phyloP scores from a whole-genome alignment of 2,113 vertebrate genomes.

The Collichthys lucidus region DNA sequence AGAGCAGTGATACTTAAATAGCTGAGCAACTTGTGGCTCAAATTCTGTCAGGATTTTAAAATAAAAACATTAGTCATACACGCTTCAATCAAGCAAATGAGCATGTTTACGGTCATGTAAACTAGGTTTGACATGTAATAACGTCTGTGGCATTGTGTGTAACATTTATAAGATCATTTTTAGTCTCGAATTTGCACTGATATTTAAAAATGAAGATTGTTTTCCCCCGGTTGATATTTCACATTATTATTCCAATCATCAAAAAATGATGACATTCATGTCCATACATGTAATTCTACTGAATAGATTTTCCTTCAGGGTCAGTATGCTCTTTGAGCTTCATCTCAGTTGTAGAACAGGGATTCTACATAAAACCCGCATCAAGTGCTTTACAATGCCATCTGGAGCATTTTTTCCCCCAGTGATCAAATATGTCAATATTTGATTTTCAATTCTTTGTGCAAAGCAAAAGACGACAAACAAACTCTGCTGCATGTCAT shows the following conservation, averaged over 20 bases:
- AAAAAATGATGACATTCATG: not conserved
- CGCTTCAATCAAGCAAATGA: not conserved
- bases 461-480: constrained; percentile 15
- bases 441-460: constrained; percentile 32
- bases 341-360: not conserved
- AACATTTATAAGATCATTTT: not conserved
- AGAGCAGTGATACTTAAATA: not conserved
- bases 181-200: not conserved
- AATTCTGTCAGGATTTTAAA: not conserved
- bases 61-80: not conserved
- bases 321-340: not conserved
- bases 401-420: constrained; percentile 34
- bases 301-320: not conserved
- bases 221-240: not conserved
- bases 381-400: constrained; percentile 31
- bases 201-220: not conserved
- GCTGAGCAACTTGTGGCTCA: not conserved
- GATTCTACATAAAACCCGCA: constrained; percentile 23
- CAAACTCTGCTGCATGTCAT: not conserved
- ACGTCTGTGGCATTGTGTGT: not conserved
- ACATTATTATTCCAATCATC: not conserved
- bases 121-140: not conserved
- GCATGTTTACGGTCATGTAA: not conserved
- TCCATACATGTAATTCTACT: not conserved
- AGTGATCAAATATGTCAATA: constrained; percentile 22